Evolutionary conservation across 2,113 vertebrate species (phyloP).

Genomic region (Aspiorhynchus laticeps): DNA sequence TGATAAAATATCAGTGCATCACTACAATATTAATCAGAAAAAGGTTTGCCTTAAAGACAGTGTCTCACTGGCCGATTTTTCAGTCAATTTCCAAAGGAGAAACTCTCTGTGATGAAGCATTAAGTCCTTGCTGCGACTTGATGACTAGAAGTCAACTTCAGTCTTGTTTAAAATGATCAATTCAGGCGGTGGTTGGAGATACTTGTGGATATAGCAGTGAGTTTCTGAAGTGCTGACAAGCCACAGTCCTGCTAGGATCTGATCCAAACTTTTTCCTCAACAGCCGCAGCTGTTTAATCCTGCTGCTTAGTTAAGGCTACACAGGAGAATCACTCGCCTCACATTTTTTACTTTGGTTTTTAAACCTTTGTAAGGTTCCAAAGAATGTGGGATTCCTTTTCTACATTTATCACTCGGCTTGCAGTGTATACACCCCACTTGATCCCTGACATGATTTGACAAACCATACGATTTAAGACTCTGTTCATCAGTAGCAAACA

Average conservation of each 20-base stretch:
- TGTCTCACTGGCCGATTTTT: not conserved
- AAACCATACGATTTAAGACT: not conserved
- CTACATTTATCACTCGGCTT: not conserved
- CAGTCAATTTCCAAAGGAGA: not conserved
- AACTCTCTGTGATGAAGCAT: not conserved
- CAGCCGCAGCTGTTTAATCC: not conserved
- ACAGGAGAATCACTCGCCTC: not conserved
- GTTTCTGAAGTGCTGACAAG: not conserved
- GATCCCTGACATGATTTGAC: not conserved
- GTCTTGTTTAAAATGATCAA: not conserved
- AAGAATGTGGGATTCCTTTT: not conserved
- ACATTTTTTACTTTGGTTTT: no score
- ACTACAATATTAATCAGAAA: not conserved
- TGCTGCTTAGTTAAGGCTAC: not conserved
- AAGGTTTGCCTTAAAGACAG: not conserved
- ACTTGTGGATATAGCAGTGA: not conserved
- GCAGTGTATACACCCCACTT: not conserved
- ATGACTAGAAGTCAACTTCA: not conserved
- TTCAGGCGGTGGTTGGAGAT: not conserved
- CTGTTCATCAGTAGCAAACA: not conserved
- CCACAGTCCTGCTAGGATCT: not conserved
- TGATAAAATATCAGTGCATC: not conserved
- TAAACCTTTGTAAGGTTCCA: no score
- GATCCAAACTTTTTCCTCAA: not conserved
- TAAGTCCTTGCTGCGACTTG: not conserved